phyloP scores from a whole-genome alignment of 2,888 invertebrate species.

The Drosophila atripex region DNA sequence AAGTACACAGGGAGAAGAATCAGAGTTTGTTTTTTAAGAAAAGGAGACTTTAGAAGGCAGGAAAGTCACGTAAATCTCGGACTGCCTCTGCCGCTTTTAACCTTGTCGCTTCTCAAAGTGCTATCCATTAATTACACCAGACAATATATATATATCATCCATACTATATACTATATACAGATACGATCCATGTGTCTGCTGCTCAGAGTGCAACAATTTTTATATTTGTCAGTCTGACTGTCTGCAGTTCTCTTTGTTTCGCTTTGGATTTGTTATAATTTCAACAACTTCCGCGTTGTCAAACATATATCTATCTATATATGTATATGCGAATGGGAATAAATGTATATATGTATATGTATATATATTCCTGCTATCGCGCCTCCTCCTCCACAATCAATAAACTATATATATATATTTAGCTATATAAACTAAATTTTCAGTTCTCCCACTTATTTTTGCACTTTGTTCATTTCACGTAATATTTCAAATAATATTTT shows the following conservation, averaged over 20 bases:
- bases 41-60: no score
- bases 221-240: slow-evolving; percentile 28
- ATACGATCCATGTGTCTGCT: slow-evolving; percentile 44
- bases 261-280: slow-evolving; percentile 72
- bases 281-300: slow-evolving; percentile 77
- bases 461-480: no score
- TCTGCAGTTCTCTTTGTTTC: slow-evolving; percentile 72
- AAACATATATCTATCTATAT: slow-evolving; percentile 53
- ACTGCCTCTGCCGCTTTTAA: slow-evolving; percentile 34
- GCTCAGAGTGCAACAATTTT: slow-evolving; percentile 50
- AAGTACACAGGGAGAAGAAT: slow-evolving; percentile 37
- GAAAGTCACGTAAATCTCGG: slow-evolving; percentile 27
- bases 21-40: no score
- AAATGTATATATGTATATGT: slow-evolving; percentile 36
- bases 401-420: no score
- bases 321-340: slow-evolving; percentile 13
- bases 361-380: slow-evolving; percentile 25
- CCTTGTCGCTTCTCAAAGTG: slow-evolving; percentile 57
- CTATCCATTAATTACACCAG: slow-evolving; percentile 63
- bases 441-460: slow-evolving; percentile 15
- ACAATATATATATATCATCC: slow-evolving; percentile 37
- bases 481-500: slow-evolving; percentile 3
- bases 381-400: slow-evolving; percentile 54
- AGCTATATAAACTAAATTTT: slow-evolving; percentile 26
- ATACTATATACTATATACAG: slow-evolving; percentile 31